phyloP scores from a whole-genome alignment of 37 sponge, comb jelly and placozoan genomes.

The Halisarca cf. caerulea region DNA sequence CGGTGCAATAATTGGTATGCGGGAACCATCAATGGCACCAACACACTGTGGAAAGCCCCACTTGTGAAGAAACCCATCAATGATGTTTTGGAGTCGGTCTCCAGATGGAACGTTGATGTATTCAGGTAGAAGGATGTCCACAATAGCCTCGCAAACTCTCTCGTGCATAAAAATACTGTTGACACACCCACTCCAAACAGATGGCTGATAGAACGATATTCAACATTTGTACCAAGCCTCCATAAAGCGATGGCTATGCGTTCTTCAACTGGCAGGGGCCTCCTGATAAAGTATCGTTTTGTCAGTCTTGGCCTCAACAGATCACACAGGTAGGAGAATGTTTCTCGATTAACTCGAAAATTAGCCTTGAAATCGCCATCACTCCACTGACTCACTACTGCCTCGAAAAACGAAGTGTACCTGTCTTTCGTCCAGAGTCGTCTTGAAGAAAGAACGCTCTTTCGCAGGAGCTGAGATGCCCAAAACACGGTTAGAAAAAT shows the following conservation, averaged over 20 bases:
- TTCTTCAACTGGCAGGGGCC: background rate
- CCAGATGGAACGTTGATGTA: slow-evolving; percentile 3
- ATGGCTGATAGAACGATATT: slow-evolving; percentile 26
- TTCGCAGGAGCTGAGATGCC: too few relatives aligned
- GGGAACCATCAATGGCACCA: slow-evolving; percentile 50
- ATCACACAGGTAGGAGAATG: slow-evolving; percentile 17
- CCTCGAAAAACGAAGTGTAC: too few relatives aligned
- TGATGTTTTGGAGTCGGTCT: background rate
- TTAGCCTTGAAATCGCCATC: too few relatives aligned
- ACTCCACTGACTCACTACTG: too few relatives aligned
- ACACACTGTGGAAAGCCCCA: slow-evolving; percentile 41
- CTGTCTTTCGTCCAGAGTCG: too few relatives aligned
- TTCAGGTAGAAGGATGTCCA: background rate
- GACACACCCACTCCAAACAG: slow-evolving; percentile 17
- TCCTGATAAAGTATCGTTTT: background rate
- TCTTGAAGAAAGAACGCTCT: too few relatives aligned
- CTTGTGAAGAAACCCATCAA: slow-evolving; percentile 8
- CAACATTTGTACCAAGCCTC: background rate
- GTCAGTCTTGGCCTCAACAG: background rate
- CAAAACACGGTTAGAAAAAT: too few relatives aligned
- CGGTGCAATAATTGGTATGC: slow-evolving; percentile 33
- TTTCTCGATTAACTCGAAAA: background rate
- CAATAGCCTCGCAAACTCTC: slow-evolving; percentile 19
- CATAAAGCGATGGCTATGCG: slow-evolving; percentile 16
- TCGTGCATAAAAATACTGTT: slow-evolving; percentile 14